Base-by-base conservation (phyloP, 1,140 invertebrate species). In the Nylanderia fulva region DNA sequence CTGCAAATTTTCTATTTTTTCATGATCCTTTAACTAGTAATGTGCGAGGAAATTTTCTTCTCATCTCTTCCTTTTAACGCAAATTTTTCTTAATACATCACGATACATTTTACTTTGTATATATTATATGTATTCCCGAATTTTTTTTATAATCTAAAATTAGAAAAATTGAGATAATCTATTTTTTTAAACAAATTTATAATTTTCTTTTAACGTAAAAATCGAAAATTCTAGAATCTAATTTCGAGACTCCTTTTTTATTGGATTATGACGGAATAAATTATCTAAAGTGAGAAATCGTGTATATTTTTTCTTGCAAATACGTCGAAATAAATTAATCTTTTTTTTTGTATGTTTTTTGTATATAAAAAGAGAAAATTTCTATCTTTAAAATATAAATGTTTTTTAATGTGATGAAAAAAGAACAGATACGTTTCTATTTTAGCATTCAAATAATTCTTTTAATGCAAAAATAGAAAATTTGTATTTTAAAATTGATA, bases 51-150 rank as follows among this genome's bases (percentile, higher is more conserved):
- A 71, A 52, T 72, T 39, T n/a, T 42, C 21, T 36, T 82, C 21
- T 58, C 9, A 56, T 13, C 21, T 42, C 21, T 79, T 42, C 13
- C 18, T 39, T 15, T 68, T 56, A 33, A 58, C 21, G 77, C 36
- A 71, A 80, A 80, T 80, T 80, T 71, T 36, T 80, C 24, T 58
- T 45, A 33, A 72, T 71, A 72, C 36, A 24, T 36, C 36, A 79
- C 13, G 24, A 13, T 56, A 56, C 13, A 42, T 36, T 8, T 80
- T 80, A 52, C 3, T 68, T n/a, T 9, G 45, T 18, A 66, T 27
- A 52, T 29, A n/a, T n/a, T n/a, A n/a, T 29, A 69, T 6, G 8
- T 13, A 18, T n/a, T 29, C 21, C 29, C 4, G 21, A 45, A 42
- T 42, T 71, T 58, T 71, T 39, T 1, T 27, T 15, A 6, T 48